These are phyloP conservation scores for Callipepla squamata DNA, from an alignment of 2,113 vertebrate species.

Conservation along the genomic window DNA sequence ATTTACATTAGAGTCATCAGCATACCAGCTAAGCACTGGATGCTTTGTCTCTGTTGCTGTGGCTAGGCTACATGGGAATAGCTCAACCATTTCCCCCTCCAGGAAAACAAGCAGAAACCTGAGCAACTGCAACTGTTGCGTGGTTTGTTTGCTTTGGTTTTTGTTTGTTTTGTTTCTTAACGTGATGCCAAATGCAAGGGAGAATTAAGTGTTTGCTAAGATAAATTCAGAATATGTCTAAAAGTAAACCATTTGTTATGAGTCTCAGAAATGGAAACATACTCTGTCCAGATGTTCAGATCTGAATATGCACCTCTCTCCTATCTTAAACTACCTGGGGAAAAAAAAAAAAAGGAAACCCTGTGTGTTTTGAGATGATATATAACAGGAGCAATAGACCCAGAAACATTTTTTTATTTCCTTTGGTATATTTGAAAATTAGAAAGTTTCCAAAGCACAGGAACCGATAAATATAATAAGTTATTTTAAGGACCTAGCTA, in stretches of 20 bases:
- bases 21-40: not conserved
- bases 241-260: not conserved
- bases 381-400: not conserved
- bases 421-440: not conserved
- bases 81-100: not conserved
- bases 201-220: not conserved
- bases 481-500: not conserved
- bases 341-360: conserved; percentile 4
- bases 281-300: not conserved
- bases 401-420: not conserved
- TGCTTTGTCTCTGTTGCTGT: conserved; percentile 42
- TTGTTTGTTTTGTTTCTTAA: not conserved
- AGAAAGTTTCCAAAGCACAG: not conserved
- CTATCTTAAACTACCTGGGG: not conserved
- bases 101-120: not conserved
- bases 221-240: not conserved
- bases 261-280: not conserved
- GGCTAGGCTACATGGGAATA: not conserved
- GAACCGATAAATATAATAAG: not conserved
- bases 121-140: not conserved
- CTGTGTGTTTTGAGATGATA: not conserved
- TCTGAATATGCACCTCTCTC: not conserved
- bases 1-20: conserved; percentile 45
- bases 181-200: not conserved
- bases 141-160: not conserved